Conservation (phyloP, 1,140 invertebrate genomes). For the Leguminivora glycinivorella region DNA sequence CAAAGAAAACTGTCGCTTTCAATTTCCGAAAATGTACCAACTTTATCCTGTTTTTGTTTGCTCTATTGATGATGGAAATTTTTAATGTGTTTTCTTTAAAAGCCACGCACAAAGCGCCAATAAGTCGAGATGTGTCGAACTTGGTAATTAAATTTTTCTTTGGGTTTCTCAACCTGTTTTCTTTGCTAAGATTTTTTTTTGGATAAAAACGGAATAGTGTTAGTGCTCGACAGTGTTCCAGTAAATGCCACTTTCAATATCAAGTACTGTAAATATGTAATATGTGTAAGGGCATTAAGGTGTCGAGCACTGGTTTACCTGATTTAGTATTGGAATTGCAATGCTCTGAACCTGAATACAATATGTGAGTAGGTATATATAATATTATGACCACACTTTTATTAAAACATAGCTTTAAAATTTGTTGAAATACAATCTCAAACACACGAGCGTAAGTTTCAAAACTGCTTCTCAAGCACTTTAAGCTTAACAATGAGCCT, state of each 20-base stretch:
- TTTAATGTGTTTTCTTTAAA: slow-evolving; percentile 35
- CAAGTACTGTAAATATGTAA: too few relatives aligned
- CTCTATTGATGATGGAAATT: slow-evolving; percentile 29
- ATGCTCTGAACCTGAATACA: not conserved
- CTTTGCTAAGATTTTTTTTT: not conserved
- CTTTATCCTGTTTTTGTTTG: slow-evolving; percentile 43
- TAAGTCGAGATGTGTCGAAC: slow-evolving; percentile 6
- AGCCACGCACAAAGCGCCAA: slow-evolving; percentile 11
- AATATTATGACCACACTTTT: not conserved
- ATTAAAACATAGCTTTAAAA: not conserved
- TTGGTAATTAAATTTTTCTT: slow-evolving; percentile 10
- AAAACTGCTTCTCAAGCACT: not conserved
- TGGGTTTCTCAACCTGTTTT: not conserved
- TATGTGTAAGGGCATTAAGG: too few relatives aligned
- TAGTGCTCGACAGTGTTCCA: too few relatives aligned
- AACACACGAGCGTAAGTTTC: not conserved
- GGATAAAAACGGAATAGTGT: too few relatives aligned
- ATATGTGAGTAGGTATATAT: not conserved
- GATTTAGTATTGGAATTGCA: too few relatives aligned
- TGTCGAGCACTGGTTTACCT: too few relatives aligned
- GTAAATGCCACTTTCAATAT: too few relatives aligned
- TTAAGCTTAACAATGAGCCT: slow-evolving; percentile 20
- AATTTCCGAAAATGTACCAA: slow-evolving; percentile 43
- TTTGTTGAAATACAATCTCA: not conserved
- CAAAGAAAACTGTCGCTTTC: slow-evolving; percentile 48